phyloP scores from a whole-genome alignment of 2,113 vertebrate species.

The Pachyramphus minor region DNA sequence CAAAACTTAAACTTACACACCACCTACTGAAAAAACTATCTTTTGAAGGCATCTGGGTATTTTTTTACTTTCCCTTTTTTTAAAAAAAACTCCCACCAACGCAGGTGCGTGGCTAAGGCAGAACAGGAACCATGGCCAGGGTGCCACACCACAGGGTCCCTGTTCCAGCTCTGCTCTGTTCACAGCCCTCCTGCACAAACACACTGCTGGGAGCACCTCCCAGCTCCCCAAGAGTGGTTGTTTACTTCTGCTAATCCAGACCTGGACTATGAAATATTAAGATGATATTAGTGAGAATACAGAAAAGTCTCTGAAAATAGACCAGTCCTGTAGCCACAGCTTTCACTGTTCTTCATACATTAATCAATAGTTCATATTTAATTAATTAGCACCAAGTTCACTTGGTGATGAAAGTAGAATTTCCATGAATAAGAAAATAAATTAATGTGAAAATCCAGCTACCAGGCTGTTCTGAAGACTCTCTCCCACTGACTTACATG shows the following conservation, averaged over 20 bases:
- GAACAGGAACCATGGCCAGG: background rate
- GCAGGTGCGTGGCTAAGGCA: background rate
- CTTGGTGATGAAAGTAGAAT: slow-evolving; percentile 57
- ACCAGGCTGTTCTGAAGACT: slow-evolving; percentile 8
- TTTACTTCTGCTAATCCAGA: background rate
- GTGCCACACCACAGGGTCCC: background rate
- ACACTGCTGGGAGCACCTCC: background rate
- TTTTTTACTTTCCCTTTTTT: background rate
- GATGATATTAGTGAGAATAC: slow-evolving; percentile 15
- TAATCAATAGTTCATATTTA: slow-evolving; percentile 64
- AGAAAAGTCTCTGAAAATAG: slow-evolving; percentile 51
- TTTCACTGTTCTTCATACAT: slow-evolving; percentile 49
- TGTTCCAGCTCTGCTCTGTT: background rate
- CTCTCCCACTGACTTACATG: background rate
- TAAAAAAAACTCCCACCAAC: no score
- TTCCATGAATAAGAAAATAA: slow-evolving; percentile 44
- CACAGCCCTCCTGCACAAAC: background rate
- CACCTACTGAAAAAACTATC: background rate
- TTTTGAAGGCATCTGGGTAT: background rate
- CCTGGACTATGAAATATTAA: slow-evolving; percentile 1
- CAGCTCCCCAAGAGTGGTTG: background rate
- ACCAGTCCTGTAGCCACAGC: slow-evolving; percentile 3
- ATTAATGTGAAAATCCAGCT: slow-evolving; percentile 24
- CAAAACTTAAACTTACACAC: background rate
- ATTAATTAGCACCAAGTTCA: slow-evolving; percentile 56